Base-by-base conservation (phyloP, 2,113 vertebrate genomes). In the Ameiurus melas region DNA sequence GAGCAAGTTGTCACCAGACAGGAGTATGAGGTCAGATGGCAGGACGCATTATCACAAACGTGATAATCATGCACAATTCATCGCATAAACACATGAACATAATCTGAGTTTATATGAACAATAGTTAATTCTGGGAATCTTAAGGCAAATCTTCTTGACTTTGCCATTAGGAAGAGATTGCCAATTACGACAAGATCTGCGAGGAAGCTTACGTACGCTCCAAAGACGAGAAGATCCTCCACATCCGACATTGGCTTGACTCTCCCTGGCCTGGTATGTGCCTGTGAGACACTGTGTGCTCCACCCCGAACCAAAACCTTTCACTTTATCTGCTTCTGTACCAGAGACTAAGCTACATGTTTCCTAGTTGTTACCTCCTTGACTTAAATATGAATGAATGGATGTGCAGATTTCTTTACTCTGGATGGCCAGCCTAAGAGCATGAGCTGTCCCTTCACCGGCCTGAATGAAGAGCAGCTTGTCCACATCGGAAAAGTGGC, bases 191-290 rank as follows among this genome's bases (percentile, higher is more conserved):
- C 86, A 98, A 97, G 95, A 99, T 99, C 93, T 99, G 98, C 0
- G 98, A 99, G 93, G 98, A 99, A 91, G 98, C 98, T 13, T 95
- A 97, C 0, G 90, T 95, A 3, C 96, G 97, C 81, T 99, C 98
- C 70, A 99, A 99, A 87, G 98, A 99, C 27, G 97, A 99, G 93
- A 99, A 99, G 91, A 99, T 99, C 91, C 93, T 99, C 70, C 98
- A 99, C 94, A 99, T 99, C 94, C 99, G 99, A 93, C 98, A 99
- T 94, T 99, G 98, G 98, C 95, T 99, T 91, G 98, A 99, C 89
- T 99, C 98, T 0, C 98, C 98, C 10, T 99, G 98, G 98, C 98
- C 98, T 22, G 98, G 98, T 99, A 89, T 94, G 94, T 39, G 64
- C 36, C n/a, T 78, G 70, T 75, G 47, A 55, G 30, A 39, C 4